Evolutionary conservation across 2,113 vertebrate genomes (phyloP), one percentile per base, ranked within the genome.

Genomic region (Pseudorectes ferrugineus): DNA sequence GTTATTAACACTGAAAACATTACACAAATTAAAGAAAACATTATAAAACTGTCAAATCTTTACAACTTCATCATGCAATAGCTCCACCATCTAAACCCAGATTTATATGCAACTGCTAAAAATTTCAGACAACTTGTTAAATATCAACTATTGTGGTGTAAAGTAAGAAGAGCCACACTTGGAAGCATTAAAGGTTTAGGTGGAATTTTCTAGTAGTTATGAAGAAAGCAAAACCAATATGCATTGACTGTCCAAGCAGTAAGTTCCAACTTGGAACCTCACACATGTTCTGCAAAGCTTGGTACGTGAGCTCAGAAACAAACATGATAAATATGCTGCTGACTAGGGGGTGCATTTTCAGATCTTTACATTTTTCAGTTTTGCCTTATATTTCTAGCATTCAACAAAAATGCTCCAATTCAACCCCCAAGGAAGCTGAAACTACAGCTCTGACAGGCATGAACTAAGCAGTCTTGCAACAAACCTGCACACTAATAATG

Each of bases 231-330:
- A 83, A 82, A 83, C 11, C 38, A 17, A 40, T 19, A 79, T 6
- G 4, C 6, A 24, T 65, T 89, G 52, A 75, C 12, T 63, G 21
- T 70, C 59, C 16, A 59, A 75, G 17, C 26, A 76, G 28, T 22
- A 66, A 75, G 4, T 15, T 70, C 45, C 42, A 62, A 16, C 42
- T 17, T 70, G 21, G 63, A 88, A 43, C 29, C 2, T 52, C 14
- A 11, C 9, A 48, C 10, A 18, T 8, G 5, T n/a, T 66, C 73
- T 43, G 33, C 19, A 70, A 58, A 58, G 22, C 19, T 38, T 46
- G 19, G 14, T 49, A 62, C 0, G 0, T 0, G 1, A 81, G 29
- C 57, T 66, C 72, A 70, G 45, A 92, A 82, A 72, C 0, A 0
- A 61, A 26, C 9, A 45, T 61, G 61, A n/a, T 24, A 43, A 74